phyloP scores from a whole-genome alignment of 35 echinoderm and acorn worm genomes.

The Patiria miniata region DNA sequence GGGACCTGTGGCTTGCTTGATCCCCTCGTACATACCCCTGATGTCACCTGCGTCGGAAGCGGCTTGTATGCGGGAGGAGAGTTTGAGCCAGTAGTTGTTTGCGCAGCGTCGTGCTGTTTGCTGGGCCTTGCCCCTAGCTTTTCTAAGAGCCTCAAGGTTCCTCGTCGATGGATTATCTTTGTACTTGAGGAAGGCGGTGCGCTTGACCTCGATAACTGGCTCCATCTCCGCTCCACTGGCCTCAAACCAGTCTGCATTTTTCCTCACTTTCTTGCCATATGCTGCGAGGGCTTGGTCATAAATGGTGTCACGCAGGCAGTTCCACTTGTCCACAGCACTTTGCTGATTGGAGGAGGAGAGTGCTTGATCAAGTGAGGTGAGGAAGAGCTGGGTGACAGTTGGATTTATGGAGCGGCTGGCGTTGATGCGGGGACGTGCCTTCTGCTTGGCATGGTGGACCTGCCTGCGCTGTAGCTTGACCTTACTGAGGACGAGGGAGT shows the following conservation, averaged over 20 bases:
- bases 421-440: not conserved
- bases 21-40: slow-evolving; percentile 32
- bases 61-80: not conserved
- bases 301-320: slow-evolving; percentile 13
- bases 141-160: slow-evolving; percentile 8
- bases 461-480: slow-evolving; percentile 13
- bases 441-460: slow-evolving; percentile 7
- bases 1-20: slow-evolving; percentile 20
- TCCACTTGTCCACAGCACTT: not conserved
- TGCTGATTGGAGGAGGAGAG: not conserved
- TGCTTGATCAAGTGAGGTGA: not conserved
- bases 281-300: slow-evolving; percentile 11
- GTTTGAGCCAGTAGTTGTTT: not conserved
- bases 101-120: not conserved
- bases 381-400: not conserved
- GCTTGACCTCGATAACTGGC: slow-evolving; percentile 35
- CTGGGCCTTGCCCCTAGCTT: not conserved
- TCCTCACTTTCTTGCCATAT: slow-evolving; percentile 20
- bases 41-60: no score
- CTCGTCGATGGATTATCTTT: not conserved
- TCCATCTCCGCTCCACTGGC: not conserved
- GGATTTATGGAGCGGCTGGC: slow-evolving; percentile 11
- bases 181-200: slow-evolving; percentile 16
- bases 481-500: slow-evolving; percentile 35
- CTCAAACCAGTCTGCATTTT: not conserved